Base-by-base conservation (phyloP, 2,113 vertebrate genomes). In the Neotoma lepida region DNA sequence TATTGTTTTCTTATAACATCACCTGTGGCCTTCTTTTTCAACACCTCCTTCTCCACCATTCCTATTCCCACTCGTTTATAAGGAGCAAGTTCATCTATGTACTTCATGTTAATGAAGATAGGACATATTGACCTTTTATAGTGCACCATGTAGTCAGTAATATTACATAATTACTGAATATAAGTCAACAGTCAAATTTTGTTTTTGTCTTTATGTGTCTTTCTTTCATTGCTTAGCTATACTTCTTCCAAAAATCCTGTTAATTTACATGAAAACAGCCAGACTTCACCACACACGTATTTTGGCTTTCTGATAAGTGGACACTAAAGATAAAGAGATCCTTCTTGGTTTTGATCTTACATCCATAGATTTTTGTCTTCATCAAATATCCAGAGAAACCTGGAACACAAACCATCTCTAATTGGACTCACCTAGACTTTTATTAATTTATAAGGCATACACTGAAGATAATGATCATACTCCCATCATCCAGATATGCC, bases 381-480 rank as follows among this genome's bases (percentile, higher is more conserved):
- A 81, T 91, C 54, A 82, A 96, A 96, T 94, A 95, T 86, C 28
- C 76, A 89, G 76, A 86, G 9, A 51, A 63, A 64, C 46, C 20
- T 66, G 68, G 46, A 93, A 56, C 41, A 86, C 13, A 94, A 85
- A 87, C 54, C 33, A 4, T 63, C 66, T 90, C 15, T 92, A 97
- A 94, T 93, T 94, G 76, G 90, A 93, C 92, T 96, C 70, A 86
- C 85, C 56, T 86, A 82, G 74, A 93, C 41, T 58, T 89, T 93
- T 96, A 91, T 82, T 95, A 82, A 94, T 96, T 96, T 94, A 88
- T 91, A 89, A 95, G 71, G 66, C 89, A 95, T 92, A 73, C 39
- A 70, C 46, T 94, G 88, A 93, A 82, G 89, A 64, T 94, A 96
- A 94, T 46, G 58, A 94, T 91, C 49, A 51, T 15, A 41, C 39